These are phyloP conservation scores for Papilio protenor DNA, from an alignment of 2,888 invertebrate genomes.

Conservation along the genomic window DNA sequence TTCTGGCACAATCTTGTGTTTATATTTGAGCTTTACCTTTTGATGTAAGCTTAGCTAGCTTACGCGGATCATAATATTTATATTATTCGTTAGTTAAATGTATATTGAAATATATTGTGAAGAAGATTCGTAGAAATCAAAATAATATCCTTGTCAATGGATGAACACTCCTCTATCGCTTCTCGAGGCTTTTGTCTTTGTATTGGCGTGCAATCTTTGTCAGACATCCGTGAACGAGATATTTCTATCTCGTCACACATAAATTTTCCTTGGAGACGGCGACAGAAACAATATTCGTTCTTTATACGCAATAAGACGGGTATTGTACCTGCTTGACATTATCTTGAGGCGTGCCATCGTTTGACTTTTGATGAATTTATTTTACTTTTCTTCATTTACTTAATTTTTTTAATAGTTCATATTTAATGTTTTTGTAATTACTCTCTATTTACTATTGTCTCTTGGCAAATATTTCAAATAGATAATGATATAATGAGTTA, in stretches of 20 bases:
- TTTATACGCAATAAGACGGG: conserved; percentile 40
- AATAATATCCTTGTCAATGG: conserved; percentile 2
- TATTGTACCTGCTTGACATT: conserved; percentile 43
- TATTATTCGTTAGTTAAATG: neutral
- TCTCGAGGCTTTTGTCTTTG: conserved; percentile 23
- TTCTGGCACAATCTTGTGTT: neutral
- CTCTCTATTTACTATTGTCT: neutral
- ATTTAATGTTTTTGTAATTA: neutral
- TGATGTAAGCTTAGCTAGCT: neutral
- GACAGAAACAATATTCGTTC: conserved; percentile 44
- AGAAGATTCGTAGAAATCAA: conserved; percentile 4
- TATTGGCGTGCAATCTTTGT: conserved; percentile 30
- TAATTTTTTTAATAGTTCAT: neutral
- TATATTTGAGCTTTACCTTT: neutral
- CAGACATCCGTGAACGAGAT: conserved; percentile 40
- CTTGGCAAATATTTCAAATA: neutral
- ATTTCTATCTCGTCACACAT: conserved; percentile 45
- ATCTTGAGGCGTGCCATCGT: conserved; percentile 34
- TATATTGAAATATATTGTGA: conserved; percentile 18
- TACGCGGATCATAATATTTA: neutral
- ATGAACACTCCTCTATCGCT: conserved; percentile 18
- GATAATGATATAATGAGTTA: neutral
- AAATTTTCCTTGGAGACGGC: conserved; percentile 40
- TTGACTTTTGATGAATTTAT: neutral
- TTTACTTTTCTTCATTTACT: conserved; percentile 16